Percentiles rank a stretch among this genome's conserved stretches.
Evolutionary conservation across 2,888 invertebrate genomes (phyloP).

Genomic region (Apodemia zela): DNA sequence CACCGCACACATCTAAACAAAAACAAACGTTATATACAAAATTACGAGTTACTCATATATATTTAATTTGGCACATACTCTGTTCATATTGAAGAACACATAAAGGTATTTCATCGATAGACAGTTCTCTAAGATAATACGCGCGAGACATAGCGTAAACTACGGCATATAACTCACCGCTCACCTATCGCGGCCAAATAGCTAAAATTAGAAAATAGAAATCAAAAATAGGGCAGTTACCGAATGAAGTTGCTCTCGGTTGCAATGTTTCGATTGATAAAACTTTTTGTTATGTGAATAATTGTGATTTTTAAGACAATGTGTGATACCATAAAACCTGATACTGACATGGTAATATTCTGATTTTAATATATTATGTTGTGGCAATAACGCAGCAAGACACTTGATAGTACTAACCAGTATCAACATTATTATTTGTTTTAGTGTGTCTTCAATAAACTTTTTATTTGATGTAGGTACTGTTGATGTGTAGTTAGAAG

Average conservation of each 20-base stretch:
- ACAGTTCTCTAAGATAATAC: slow-evolving; percentile 58
- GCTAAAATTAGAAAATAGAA: slow-evolving; percentile 71
- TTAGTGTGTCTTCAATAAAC: too few relatives aligned
- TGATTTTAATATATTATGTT: neutral
- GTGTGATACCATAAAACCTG: slow-evolving; percentile 8
- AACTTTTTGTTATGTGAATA: slow-evolving; percentile 23
- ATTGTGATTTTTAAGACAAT: slow-evolving; percentile 16
- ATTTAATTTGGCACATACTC: slow-evolving; percentile 37
- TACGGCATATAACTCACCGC: slow-evolving; percentile 40
- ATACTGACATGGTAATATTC: slow-evolving; percentile 10
- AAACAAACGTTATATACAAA: slow-evolving; percentile 20
- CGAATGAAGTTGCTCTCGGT: slow-evolving; percentile 13
- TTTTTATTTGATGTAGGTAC: too few relatives aligned
- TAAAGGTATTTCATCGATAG: slow-evolving; percentile 73
- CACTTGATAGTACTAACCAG: too few relatives aligned
- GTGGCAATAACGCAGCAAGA: too few relatives aligned
- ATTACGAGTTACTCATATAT: neutral
- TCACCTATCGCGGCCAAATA: slow-evolving; percentile 43
- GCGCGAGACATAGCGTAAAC: slow-evolving; percentile 51
- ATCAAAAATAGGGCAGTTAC: slow-evolving; percentile 57
- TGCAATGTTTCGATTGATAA: slow-evolving; percentile 1
- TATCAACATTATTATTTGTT: too few relatives aligned
- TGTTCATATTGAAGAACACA: slow-evolving; percentile 72
- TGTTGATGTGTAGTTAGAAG: too few relatives aligned
- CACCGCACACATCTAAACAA: slow-evolving; percentile 56